These are phyloP conservation scores for Hesperia comma DNA, from an alignment of 2,888 invertebrate species.

Conservation along the genomic window DNA sequence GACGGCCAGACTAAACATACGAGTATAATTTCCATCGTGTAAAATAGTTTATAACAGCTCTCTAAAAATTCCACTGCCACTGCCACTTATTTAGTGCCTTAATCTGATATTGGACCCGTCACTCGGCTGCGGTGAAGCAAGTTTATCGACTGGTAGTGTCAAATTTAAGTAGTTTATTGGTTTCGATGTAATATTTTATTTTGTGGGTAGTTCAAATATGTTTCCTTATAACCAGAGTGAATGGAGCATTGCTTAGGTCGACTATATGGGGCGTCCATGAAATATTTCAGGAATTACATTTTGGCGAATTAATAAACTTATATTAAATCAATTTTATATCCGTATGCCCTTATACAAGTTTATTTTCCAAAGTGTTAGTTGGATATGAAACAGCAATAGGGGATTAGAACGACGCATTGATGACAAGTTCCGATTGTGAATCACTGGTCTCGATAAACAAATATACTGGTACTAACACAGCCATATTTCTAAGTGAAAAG, in stretches of 20 bases:
- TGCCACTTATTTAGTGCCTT: not conserved
- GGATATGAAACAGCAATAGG: not conserved
- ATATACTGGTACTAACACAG: not conserved
- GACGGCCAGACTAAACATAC: no score
- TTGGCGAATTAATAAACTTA: no score
- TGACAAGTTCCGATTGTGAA: not conserved
- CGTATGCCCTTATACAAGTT: not conserved
- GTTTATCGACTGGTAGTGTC: not conserved
- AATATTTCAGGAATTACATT: not conserved
- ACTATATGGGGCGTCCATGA: not conserved
- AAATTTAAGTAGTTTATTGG: slow-evolving; percentile 14
- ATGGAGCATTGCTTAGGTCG: not conserved
- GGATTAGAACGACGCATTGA: not conserved
- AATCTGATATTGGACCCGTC: not conserved
- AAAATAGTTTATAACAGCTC: not conserved
- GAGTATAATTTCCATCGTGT: no score
- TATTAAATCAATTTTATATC: no score
- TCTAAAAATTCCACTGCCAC: not conserved
- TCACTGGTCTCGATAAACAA: not conserved
- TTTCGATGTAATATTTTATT: slow-evolving; percentile 9
- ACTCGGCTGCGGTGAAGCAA: not conserved
- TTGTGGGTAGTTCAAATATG: slow-evolving; percentile 20
- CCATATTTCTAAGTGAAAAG: no score
- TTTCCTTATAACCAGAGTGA: not conserved
- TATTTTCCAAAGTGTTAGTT: not conserved